Conservation (phyloP, 1,140 invertebrate species). For the Chelonus insularis region DNA sequence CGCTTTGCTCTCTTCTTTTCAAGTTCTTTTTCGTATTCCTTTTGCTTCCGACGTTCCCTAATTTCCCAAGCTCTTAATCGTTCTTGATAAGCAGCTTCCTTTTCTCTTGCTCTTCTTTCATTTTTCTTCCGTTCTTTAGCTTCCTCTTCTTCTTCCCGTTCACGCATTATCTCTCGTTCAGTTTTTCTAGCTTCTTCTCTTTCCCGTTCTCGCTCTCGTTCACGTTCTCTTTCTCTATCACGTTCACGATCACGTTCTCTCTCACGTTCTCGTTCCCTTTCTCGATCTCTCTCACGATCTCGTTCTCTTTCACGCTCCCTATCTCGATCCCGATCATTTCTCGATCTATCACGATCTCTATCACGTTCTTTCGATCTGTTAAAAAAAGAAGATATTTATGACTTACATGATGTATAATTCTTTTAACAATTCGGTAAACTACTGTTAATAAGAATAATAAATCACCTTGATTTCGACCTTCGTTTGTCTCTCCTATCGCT, state of each 20-base stretch:
- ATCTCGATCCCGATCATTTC: constrained; percentile 50
- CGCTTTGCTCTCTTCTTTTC: constrained; percentile 83
- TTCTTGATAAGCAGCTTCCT: constrained; percentile 93
- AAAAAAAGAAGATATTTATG: no score
- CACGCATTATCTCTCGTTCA: constrained; percentile 68
- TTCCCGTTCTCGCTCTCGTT: constrained; percentile 52
- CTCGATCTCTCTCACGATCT: constrained; percentile 42
- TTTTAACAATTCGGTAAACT: not conserved
- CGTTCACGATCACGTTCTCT: constrained; percentile 38
- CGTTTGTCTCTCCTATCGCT: constrained; percentile 54
- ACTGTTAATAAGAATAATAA: not conserved
- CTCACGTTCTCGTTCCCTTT: constrained; percentile 37
- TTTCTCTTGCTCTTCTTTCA: constrained; percentile 88
- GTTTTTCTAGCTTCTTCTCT: constrained; percentile 62
- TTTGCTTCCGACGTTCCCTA: constrained; percentile 87
- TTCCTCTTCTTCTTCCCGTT: constrained; percentile 90
- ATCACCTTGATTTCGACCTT: constrained; percentile 60
- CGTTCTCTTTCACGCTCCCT: constrained; percentile 47
- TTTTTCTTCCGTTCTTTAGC: constrained; percentile 85
- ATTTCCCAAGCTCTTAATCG: constrained; percentile 85
- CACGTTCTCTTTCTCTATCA: constrained; percentile 43
- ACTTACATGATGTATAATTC: no score
- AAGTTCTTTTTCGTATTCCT: constrained; percentile 90
- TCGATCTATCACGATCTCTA: constrained; percentile 51
- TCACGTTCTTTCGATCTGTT: constrained; percentile 56